Evolutionary conservation across 2,113 vertebrate genomes (phyloP), one percentile per base, ranked within the genome.

Genomic region (Bucco capensis): DNA sequence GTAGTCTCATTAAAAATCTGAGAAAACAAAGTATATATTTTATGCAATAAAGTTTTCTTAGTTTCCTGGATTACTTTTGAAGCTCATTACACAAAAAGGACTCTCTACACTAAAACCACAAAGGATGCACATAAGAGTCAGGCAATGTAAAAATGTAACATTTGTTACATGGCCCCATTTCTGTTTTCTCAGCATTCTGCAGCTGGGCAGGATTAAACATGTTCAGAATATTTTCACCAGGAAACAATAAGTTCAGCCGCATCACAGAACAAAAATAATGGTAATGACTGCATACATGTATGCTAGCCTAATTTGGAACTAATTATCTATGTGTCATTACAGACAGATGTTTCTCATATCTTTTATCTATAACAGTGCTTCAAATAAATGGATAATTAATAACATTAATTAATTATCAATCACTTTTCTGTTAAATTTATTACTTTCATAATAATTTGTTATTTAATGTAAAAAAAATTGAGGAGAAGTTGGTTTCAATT

Each of bases 101-200:
- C 10, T n/a, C 33, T 33, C 50, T 33, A 47, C 8, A 56, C 2
- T 8, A 22, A 60, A 49, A 76, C 8, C 8, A 49, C 8, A 47
- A 42, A 71, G 51, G 14, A 51, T 18, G 3, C 9, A 56, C 19
- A 54, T 73, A 72, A 47, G 17, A 46, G 46, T 9, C 58, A 76
- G 24, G 27, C 1, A 35, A 42, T 1, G 8, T 17, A 80, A 49
- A 1, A 76, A 64, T 42, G 40, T 42, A 42, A 42, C 40, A 54
- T 24, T 2, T 5, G 4, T 22, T 37, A 1, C 1, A 6, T 50
- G 28, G 8, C 9, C 7, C 14, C 2, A 4, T 19, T 66, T 62
- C 31, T 40, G 17, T 47, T 87, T 84, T 65, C 25, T 73, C 44
- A 77, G 15, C 28, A 8, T 77, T 80, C 27, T 60, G 42, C 17